A percentile compares a stretch with the other conserved stretches of the same genome.
Evolutionary conservation across 2,113 vertebrate genomes (phyloP).

Genomic region (Lasiurus borealis): DNA sequence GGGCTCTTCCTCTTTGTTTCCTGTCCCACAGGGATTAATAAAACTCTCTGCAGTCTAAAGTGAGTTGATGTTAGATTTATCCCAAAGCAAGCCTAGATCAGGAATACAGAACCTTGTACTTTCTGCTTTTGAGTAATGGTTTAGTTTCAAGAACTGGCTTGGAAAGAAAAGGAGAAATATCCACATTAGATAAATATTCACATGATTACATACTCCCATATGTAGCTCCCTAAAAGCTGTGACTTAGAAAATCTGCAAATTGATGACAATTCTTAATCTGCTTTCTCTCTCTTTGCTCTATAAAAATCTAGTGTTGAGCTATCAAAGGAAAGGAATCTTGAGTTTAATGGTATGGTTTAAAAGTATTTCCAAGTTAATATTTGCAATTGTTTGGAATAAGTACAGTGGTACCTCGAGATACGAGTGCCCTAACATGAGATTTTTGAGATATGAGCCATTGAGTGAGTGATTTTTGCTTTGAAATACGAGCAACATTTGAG

Average conservation of each 20-base stretch:
- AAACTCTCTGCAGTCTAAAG: neutral
- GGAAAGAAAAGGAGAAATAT: neutral
- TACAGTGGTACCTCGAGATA: no score
- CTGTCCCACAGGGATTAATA: neutral
- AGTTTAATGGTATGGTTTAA: neutral
- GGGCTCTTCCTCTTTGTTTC: neutral
- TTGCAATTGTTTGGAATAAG: neutral
- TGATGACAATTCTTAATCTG: neutral
- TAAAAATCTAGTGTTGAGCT: neutral
- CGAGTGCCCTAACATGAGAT: no score
- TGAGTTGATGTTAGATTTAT: neutral
- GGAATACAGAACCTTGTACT: neutral
- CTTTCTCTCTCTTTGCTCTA: neutral
- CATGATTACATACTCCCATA: neutral
- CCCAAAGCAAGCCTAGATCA: neutral
- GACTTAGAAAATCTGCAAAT: neutral
- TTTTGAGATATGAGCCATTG: no score
- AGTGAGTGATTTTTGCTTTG: no score
- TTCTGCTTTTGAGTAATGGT: neutral
- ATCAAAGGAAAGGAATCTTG: neutral
- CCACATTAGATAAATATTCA: neutral
- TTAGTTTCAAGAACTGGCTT: constrained; percentile 38
- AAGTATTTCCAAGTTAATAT: neutral
- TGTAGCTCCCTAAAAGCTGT: neutral
- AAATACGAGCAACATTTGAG: no score